Base-by-base conservation (phyloP, 2,888 invertebrate genomes). In the Agonopterix heracliana region DNA sequence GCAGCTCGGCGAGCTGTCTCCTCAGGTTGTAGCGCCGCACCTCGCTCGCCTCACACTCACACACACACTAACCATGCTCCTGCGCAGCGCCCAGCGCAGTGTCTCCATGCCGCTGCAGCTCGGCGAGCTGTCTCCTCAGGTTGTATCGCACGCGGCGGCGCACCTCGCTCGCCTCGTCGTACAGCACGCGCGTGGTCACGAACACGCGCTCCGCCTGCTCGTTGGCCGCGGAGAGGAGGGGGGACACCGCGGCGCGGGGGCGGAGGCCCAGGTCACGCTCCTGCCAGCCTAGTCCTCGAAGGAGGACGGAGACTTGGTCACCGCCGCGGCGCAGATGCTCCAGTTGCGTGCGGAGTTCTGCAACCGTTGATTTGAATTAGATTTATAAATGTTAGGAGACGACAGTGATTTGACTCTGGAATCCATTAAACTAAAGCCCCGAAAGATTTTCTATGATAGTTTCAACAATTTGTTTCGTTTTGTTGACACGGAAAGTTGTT, bases 31-130 rank as follows among this genome's bases (percentile, higher is more conserved):
- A n/a, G n/a, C n/a, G n/a, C n/a, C n/a, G n/a, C n/a, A n/a, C n/a
- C n/a, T n/a, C n/a, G n/a, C n/a, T n/a, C n/a, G n/a, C n/a, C n/a
- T n/a, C n/a, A n/a, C n/a, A n/a, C 3, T 3, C 26, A 7, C 26
- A 26, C n/a, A n/a, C n/a, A n/a, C n/a, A 41, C 65, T 64, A 60
- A 91, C 91, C 90, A 64, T 92, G 92, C 66, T 93, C 93, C 70
- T 93, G 92, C 1, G 93, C 93, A 48, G 92, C 89, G 12, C 93
- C 92, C 2, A 93, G 80, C 54, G 92, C 93, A 0, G 92, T 91
- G 62, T 93, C 93, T 46, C 93, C 93, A 51, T 93, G 89, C 9
- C 89, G 77, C 59, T 91, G 91, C 41, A 92, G 61, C 54, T 91
- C 90, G 0, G 90, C 71, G 5, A 92, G 71, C 55, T 89, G 84